Evolutionary conservation across 2,113 vertebrate species (phyloP).

Genomic region (Colossoma macropomum): DNA sequence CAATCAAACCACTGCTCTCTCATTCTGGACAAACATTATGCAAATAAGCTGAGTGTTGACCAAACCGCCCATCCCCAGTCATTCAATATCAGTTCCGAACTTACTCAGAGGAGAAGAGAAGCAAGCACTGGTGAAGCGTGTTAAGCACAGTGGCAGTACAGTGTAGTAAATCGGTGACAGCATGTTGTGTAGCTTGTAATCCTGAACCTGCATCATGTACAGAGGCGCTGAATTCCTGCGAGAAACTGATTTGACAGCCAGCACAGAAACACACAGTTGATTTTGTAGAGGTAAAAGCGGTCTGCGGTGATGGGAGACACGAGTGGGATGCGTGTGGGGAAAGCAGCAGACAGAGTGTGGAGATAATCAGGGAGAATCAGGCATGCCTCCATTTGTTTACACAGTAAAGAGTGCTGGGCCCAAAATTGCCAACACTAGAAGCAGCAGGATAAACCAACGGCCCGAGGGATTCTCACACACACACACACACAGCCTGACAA

Average conservation of each 20-base stretch:
- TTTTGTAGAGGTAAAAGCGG: constrained; percentile 5
- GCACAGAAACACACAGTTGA: constrained; percentile 7
- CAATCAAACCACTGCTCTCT: too few relatives aligned
- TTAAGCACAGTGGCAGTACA: background rate
- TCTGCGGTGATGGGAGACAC: constrained; percentile 9
- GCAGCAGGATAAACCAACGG: background rate
- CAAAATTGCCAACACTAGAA: background rate
- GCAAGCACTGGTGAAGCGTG: background rate
- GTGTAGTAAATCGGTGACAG: background rate
- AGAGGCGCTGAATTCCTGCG: background rate
- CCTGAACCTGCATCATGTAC: constrained; percentile 18
- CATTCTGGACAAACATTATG: too few relatives aligned
- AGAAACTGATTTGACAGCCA: constrained; percentile 31
- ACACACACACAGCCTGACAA: constrained; percentile 9
- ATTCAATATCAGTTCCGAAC: too few relatives aligned
- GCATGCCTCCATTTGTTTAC: background rate
- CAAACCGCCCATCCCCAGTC: too few relatives aligned
- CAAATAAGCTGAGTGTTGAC: too few relatives aligned
- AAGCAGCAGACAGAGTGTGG: background rate
- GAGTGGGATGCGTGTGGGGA: background rate
- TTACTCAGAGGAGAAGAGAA: background rate
- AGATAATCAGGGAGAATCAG: background rate
- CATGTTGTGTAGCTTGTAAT: background rate
- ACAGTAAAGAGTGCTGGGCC: background rate
- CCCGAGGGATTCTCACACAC: constrained; percentile 3